These are phyloP conservation scores for Dinothrombium tinctorium DNA, from an alignment of 1,140 invertebrate species.

Conservation along the genomic window DNA sequence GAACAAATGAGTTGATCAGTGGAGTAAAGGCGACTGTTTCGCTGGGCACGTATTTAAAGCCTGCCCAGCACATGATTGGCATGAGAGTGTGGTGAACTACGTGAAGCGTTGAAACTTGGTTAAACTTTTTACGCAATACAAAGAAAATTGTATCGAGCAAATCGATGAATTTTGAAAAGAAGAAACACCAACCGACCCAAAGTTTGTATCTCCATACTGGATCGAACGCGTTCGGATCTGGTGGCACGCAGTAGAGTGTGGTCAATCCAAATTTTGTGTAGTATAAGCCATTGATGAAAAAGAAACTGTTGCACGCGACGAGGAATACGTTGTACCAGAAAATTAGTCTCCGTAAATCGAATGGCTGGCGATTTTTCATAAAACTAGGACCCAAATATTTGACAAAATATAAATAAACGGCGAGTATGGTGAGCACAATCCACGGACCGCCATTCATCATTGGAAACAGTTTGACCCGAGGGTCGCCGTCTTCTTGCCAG, in stretches of 20 bases:
- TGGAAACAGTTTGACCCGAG: conserved; percentile 52
- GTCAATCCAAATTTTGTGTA: conserved; percentile 22
- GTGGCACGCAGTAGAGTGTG: conserved; percentile 1
- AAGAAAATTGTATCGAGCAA: conserved; percentile 33
- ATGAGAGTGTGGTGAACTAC: conserved; percentile 84
- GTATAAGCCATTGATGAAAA: conserved; percentile 49
- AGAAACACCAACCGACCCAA: conserved; percentile 21
- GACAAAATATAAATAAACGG: conserved; percentile 6
- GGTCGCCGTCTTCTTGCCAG: conserved; percentile 29
- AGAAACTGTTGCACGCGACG: conserved; percentile 18
- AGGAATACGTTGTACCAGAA: conserved; percentile 26
- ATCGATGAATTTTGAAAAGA: conserved; percentile 20
- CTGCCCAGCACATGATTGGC: conserved; percentile 39
- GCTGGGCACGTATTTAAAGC: conserved; percentile 3
- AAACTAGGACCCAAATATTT: conserved; percentile 1
- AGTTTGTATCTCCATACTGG: not conserved
- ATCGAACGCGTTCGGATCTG: conserved; percentile 10
- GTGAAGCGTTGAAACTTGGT: conserved; percentile 71
- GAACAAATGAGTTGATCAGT: conserved; percentile 31
- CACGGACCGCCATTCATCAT: conserved; percentile 8
- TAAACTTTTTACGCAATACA: conserved; percentile 66
- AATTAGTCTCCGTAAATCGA: conserved; percentile 2
- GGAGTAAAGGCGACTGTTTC: conserved; percentile 8
- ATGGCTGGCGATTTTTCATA: conserved; percentile 8
- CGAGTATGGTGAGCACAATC: not conserved